Conservation (phyloP, 2,888 invertebrate genomes). For the Drosophila ustulata region DNA sequence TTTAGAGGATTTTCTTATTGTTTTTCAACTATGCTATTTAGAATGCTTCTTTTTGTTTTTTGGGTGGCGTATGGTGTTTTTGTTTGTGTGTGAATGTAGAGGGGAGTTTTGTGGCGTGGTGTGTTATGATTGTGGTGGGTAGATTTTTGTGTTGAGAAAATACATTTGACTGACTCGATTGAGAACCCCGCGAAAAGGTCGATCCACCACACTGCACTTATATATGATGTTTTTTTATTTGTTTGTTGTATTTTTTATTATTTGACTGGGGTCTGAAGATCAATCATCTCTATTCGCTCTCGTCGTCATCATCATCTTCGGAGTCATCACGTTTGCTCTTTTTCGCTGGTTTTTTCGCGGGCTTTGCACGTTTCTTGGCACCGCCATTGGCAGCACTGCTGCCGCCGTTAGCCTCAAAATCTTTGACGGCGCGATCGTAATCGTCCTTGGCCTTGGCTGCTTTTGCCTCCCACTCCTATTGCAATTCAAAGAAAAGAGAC, state of each 20-base stretch:
- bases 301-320: conserved; percentile 88
- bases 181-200: conserved; percentile 16
- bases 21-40: conserved; percentile 25
- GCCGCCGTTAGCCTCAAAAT: conserved; percentile 93
- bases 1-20: conserved; percentile 16
- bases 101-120: not conserved
- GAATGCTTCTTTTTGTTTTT: conserved; percentile 23
- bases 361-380: conserved; percentile 86
- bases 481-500: not conserved
- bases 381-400: conserved; percentile 86
- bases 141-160: conserved; percentile 34
- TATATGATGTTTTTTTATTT: conserved; percentile 25
- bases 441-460: conserved; percentile 95
- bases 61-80: conserved; percentile 5
- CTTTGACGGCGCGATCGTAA: conserved; percentile 94
- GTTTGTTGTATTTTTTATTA: conserved; percentile 9
- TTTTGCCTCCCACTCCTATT: conserved; percentile 95
- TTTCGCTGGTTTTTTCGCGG: conserved; percentile 85
- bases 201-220: conserved; percentile 32
- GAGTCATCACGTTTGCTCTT: conserved; percentile 88
- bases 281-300: conserved; percentile 87
- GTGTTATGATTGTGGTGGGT: conserved; percentile 12
- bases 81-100: conserved; percentile 13
- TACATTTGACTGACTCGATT: conserved; percentile 49
- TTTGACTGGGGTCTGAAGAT: conserved; percentile 37